Percentiles rank a stretch among this genome's conserved stretches.
Conservation (phyloP, 2,888 invertebrate species). For the Rotaria sp. region DNA sequence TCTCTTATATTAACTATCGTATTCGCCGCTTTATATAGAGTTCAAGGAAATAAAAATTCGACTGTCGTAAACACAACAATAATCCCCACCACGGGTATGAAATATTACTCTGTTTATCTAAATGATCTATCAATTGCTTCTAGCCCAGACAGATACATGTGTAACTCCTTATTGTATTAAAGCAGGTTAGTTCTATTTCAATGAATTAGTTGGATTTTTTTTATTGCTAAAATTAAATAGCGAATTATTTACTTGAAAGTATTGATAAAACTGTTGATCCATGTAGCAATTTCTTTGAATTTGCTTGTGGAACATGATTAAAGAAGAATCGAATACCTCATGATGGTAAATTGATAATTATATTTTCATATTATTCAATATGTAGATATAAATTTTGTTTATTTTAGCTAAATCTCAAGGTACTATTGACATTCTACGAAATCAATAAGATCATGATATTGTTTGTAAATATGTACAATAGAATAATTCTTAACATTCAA, state of each 20-base stretch:
- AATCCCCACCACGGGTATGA: neutral
- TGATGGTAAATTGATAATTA: slow-evolving; percentile 10
- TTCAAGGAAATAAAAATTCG: neutral
- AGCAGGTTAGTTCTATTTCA: neutral
- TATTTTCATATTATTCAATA: neutral
- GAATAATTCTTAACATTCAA: neutral
- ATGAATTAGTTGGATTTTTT: neutral
- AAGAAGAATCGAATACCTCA: slow-evolving; percentile 32
- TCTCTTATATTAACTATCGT: neutral
- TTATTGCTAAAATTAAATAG: neutral
- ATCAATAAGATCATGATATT: slow-evolving; percentile 11
- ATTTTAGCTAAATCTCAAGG: slow-evolving; percentile 29
- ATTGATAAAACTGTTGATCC: neutral
- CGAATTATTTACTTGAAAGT: slow-evolving; percentile 20
- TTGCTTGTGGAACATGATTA: slow-evolving; percentile 39
- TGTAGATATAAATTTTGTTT: neutral
- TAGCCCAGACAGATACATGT: neutral
- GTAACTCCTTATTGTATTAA: slow-evolving; percentile 14
- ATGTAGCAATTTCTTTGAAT: slow-evolving; percentile 35
- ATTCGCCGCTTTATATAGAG: neutral
- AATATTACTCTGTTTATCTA: neutral
- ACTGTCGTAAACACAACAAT: too few species aligned
- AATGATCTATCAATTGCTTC: too few species aligned
- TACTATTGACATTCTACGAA: slow-evolving; percentile 34
- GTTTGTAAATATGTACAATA: neutral